Percentiles rank a stretch among this genome's conserved stretches.
Conservation (phyloP, 23 tunicate species). For the Botrylloides violaceus region DNA sequence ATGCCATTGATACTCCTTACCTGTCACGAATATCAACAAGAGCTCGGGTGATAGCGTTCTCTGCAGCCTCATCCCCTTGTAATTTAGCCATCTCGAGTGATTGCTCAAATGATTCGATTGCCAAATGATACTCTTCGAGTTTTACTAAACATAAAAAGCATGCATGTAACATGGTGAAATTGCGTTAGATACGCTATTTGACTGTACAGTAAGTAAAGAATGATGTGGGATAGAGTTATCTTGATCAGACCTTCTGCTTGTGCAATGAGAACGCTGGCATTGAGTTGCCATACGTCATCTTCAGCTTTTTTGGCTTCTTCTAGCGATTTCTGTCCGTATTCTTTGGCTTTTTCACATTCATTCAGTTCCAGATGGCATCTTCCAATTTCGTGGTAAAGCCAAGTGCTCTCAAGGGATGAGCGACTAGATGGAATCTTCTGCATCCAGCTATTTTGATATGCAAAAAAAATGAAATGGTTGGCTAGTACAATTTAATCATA, state of each 20-base stretch:
- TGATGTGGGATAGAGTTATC: too few species aligned
- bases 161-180: too few species aligned
- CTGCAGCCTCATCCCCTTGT: constrained; percentile 67
- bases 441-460: constrained; percentile 50
- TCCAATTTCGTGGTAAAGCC: constrained; percentile 94
- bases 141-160: constrained; percentile 28
- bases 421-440: constrained; percentile 83
- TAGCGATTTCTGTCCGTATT: constrained; percentile 70
- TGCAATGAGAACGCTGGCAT: constrained; percentile 86
- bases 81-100: constrained; percentile 56
- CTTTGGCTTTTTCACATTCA: constrained; percentile 56
- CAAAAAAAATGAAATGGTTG: not conserved
- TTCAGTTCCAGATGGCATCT: constrained; percentile 80
- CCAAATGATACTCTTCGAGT: constrained; percentile 49
- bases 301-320: constrained; percentile 81
- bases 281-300: constrained; percentile 88
- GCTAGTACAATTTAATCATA: too few species aligned
- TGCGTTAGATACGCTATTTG: too few species aligned
- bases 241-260: constrained; percentile 89
- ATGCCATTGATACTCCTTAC: constrained; percentile 25
- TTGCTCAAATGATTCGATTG: constrained; percentile 61
- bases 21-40: constrained; percentile 65
- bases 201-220: not conserved
- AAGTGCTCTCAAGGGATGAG: constrained; percentile 83
- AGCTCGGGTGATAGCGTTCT: constrained; percentile 80